Conservation (phyloP, 2,113 vertebrate species). For the Baryphthengus martii region DNA sequence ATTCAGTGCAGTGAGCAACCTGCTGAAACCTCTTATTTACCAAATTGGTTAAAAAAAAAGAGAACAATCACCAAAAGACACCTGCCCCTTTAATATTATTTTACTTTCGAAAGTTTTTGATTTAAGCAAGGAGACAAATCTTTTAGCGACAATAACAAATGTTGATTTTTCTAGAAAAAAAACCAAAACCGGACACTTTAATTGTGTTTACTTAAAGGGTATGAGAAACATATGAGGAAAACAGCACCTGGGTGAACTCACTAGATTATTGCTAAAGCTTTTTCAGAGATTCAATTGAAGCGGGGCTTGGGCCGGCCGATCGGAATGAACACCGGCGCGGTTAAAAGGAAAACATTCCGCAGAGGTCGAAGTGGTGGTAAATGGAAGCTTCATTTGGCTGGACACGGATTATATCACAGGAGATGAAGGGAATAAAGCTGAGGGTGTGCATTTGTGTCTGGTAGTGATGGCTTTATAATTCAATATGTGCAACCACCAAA, state of each 20-base stretch:
- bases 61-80: not conserved
- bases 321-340: not conserved
- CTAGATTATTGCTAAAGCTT: not conserved
- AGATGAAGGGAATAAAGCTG: conserved; percentile 18
- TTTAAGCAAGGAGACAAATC: not conserved
- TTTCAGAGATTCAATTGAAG: not conserved
- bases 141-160: not conserved
- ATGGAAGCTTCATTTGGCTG: not conserved
- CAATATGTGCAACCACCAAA: conserved; percentile 17
- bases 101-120: not conserved
- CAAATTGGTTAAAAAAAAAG: not conserved
- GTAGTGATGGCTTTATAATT: conserved; percentile 31
- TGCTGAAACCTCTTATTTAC: not conserved
- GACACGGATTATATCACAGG: not conserved
- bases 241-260: not conserved
- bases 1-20: not conserved
- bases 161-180: not conserved
- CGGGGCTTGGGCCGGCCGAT: not conserved
- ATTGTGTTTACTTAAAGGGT: not conserved
- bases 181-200: not conserved
- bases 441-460: not conserved
- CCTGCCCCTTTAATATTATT: not conserved
- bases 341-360: not conserved
- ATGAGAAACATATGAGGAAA: not conserved
- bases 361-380: conserved; percentile 2